Evolutionary conservation across 2,797 vertebrate species (phyloP), one percentile per base, ranked within the genome.

Genomic region (Epinephelus coioides): DNA sequence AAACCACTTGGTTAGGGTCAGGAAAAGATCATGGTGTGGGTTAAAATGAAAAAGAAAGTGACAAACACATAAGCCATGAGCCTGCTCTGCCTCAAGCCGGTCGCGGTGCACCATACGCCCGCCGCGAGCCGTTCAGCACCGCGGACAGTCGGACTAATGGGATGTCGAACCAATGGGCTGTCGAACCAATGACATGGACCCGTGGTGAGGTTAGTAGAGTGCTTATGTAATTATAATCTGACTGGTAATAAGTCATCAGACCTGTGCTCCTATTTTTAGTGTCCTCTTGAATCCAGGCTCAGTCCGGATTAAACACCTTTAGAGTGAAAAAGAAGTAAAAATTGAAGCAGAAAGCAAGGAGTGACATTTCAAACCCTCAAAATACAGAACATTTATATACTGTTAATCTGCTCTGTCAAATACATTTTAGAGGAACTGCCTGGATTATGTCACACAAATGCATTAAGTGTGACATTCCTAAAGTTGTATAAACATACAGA

Each of bases 181-280:
- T 23, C 23, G 23, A 23, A 23, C 23, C 23, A 23, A 23, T 23
- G 23, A 23, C 23, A 23, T 23, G 23, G 23, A 23, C 23, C 23
- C 23, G 23, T 11, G 18, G 11, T 38, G 27, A 79, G 50, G 67
- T 73, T 57, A 68, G 54, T n/a, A 40, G 18, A 68, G 34, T 0
- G 0, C 25, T 68, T 74, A 54, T 14, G 59, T 56, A 9, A 60
- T 46, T 25, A 62, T 46, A 70, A 83, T 25, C 19, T 46, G 51
- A 34, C 44, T 23, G 30, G 40, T n/a, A 60, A 75, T 56, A 49
- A 73, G 74, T 74, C 23, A 25, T 67, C 9, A 55, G 46, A 50
- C 59, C 47, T 9, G 21, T 7, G 38, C 23, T 63, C 7, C 71
- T 82, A 50, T 78, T 69, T 86, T 78, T 73, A 80, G 69, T 79